Evolutionary conservation across 2,113 vertebrate genomes (phyloP), one percentile per base, ranked within the genome.

Genomic region (Silurus glanis): DNA sequence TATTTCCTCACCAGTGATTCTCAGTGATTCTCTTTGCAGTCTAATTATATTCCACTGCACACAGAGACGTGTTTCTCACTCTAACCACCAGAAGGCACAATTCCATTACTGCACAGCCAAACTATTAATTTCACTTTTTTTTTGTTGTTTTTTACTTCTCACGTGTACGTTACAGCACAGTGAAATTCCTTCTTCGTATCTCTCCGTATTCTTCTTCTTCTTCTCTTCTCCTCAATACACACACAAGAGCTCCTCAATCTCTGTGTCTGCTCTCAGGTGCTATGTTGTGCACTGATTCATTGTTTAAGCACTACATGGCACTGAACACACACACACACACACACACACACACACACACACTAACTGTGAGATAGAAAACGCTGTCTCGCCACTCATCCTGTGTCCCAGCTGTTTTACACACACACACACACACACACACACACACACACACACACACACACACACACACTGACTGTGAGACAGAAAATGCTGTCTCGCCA

Each of bases 381-480:
- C 37, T 45, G 8, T 47, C 23, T 62, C 49, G 72, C 19, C 28
- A 17, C 9, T 61, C 69, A 76, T 17, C 78, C 75, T 85, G 84
- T 67, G 12, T 51, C 62, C 53, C 84, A 85, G 76, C 76, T 80
- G 75, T 62, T 14, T 21, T 64, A 23, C 80, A 66, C 19, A 66
- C 28, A 19, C 17, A 28, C 28, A 80, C 58, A 56, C 58, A 25
- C 79, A 81, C 17, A 84, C 55, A 62, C 45, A 74, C 37, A 21
- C 37, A 62, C 62, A 12, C 62, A n/a, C 61, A 6, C 62, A 64
- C 62, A 71, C 67, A 71, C 14, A 69, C 66, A 72, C 16, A 72
- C 25, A 37, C 66, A 69, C 25, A 17, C 14, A 69, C 28, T 0
- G 67, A 28, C 28, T 69, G 28, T 7, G 5, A 69, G 66, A 69